Evolutionary conservation across 2,113 vertebrate species (phyloP), one percentile per base, ranked within the genome.

Genomic region (Callipepla squamata): DNA sequence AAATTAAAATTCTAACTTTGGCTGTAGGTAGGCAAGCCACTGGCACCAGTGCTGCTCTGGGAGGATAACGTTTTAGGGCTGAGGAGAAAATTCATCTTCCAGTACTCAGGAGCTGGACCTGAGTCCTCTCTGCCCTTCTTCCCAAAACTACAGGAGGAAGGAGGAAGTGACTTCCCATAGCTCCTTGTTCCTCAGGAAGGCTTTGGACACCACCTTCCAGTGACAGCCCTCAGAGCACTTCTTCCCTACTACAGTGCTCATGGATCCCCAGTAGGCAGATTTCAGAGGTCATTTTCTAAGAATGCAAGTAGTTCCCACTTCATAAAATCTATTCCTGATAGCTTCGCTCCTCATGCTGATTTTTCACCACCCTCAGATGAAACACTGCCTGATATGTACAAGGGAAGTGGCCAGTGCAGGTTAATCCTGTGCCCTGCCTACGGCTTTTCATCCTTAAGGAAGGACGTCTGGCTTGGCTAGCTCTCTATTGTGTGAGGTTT

Each of bases 201-300:
- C 40, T 75, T 28, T 13, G 12, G 32, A 45, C 70, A n/a, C 45
- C 50, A 92, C 7, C 20, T 59, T 40, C 22, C 32, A 51, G 9
- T 19, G 22, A 40, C 25, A 34, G 18, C 19, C 67, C 17, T 7
- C 34, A 30, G 48, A 9, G n/a, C 14, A 57, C 26, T 79, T 58
- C 20, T 47, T 23, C 34, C 23, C 44, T 1, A 0, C 6, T 32
- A 58, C 16, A 1, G 0, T 16, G 48, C 38, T 65, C 74, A 47
- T 11, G 7, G 34, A 40, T 85, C 20, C 19, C 40, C 1, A 30
- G 0, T 3, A n/a, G 68, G 38, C 30, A 55, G 8, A 93, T 73
- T 76, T 90, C 63, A 76, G 58, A 61, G 9, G 8, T 38, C 8
- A 40, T 69, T 88, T 88, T 90, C 50, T 80, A 59, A 76, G 25